These are phyloP conservation scores for Galemys pyrenaicus DNA, from an alignment of 2,113 vertebrate species.

Conservation along the genomic window DNA sequence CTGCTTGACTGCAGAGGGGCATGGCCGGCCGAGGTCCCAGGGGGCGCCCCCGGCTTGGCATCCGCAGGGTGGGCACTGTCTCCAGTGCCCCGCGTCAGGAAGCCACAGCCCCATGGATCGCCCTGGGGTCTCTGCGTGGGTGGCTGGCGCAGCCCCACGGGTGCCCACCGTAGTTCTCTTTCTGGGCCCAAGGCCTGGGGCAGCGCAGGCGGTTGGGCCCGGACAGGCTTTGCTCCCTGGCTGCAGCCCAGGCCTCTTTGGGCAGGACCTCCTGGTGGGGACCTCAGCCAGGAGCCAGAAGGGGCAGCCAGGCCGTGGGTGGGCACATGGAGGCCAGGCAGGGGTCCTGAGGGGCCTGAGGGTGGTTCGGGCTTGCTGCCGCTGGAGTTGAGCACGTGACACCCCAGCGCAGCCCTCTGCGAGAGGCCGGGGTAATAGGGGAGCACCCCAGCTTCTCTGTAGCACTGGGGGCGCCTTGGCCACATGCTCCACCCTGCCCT, in stretches of 20 bases:
- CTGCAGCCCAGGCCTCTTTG: too few relatives aligned
- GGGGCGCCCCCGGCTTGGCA: background rate
- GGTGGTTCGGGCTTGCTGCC: background rate
- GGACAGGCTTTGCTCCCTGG: too few relatives aligned
- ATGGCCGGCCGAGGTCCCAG: too few relatives aligned
- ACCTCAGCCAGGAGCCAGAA: background rate
- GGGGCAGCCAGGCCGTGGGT: background rate
- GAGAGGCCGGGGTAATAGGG: background rate
- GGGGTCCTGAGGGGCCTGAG: background rate
- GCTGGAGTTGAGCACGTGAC: too few relatives aligned
- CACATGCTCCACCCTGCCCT: too few relatives aligned
- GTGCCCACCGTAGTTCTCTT: background rate
- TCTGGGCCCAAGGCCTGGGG: background rate
- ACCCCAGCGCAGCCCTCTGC: background rate
- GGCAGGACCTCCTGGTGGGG: background rate
- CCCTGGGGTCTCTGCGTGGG: background rate
- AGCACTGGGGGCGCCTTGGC: background rate
- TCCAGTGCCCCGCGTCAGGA: accelerated
- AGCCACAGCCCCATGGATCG: background rate
- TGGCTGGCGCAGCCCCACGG: accelerated
- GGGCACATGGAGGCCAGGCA: accelerated
- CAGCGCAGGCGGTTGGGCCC: too few relatives aligned
- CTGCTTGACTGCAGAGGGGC: background rate
- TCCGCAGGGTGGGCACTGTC: too few relatives aligned
- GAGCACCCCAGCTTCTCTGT: background rate